Base-by-base conservation (phyloP, 2,888 invertebrate genomes). In the Monoplex corrugatus region DNA sequence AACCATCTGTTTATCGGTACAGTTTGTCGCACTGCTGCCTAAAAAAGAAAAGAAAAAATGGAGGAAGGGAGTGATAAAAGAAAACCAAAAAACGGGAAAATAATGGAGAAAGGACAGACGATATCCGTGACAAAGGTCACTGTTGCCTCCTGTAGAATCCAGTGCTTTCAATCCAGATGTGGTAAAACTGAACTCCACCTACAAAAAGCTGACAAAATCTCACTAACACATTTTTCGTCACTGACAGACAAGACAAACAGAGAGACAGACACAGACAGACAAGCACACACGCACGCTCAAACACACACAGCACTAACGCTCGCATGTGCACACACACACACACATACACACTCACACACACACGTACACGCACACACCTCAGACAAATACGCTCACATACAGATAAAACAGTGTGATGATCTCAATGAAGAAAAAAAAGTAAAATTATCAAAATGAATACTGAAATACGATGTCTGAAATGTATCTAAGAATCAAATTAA, bases 351-450 rank as follows among this genome's bases (percentile, higher is more conserved):
- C 78, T 35, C 78, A 78, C 78, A 78, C 78, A 78, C 78, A 78
- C 72, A 87, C 72, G 44, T 43, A 78, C 44, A 78, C 72, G 45
- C 72, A 87, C 72, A 87, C 32, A 75, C 40, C n/a, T n/a, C n/a
- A 78, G 19, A 87, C 40, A 45, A 32, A 43, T 32, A 88, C 35
- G 28, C 6, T 40, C 45, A 45, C 35, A 72, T 40, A 68, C 16
- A 45, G 84, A 63, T 28, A 45, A 43, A 88, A 32, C 28, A 44
- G 32, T n/a, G n/a, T n/a, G n/a, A n/a, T n/a, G n/a, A n/a, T n/a
- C n/a, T n/a, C n/a, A n/a, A n/a, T n/a, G n/a, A n/a, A n/a, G n/a
- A n/a, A n/a, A n/a, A n/a, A n/a, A n/a, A n/a, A n/a, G n/a, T n/a
- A n/a, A n/a, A n/a, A n/a, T n/a, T n/a, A n/a, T n/a, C n/a, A n/a